Base-by-base conservation (phyloP, 2,113 vertebrate species). In the Aegithalos caudatus region DNA sequence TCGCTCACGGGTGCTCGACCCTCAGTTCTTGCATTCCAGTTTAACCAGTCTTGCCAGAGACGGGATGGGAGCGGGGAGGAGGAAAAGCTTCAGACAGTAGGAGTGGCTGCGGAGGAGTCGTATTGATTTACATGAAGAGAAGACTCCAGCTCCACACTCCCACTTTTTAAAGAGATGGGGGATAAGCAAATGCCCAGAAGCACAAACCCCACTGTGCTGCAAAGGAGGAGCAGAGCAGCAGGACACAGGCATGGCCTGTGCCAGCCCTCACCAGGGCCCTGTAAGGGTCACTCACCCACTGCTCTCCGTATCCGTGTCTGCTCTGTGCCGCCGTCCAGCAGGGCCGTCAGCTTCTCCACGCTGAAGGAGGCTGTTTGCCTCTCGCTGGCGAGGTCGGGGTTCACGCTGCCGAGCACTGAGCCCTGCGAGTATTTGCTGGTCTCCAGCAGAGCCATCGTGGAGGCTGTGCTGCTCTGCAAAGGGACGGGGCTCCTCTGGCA, bases 371-470 rank as follows among this genome's bases (percentile, higher is more conserved):
- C 86, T 1, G 21, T 28, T 8, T 40, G 31, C 35, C 98, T 96
- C 94, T 98, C 98, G 0, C 66, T 94, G 47, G 64, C 81, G 0
- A 98, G 96, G 94, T 98, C 98, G 0, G 98, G 97, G 56, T 98
- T 97, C 80, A 98, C 66, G 1, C 21, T 16, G n/a, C 73, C 29
- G 2, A 74, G 87, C 57, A 19, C 79, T 0, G 88, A 37, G 22
- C 94, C 91, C 51, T 50, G 38, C 1, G 21, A 10, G 12, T 74
- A 53, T 44, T 93, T 90, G 69, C 76, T 35, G n/a, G 92, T 77
- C 28, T 92, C 95, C 29, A 37, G 84, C 60, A 85, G 92, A 76
- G 77, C 74, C 98, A 98, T 98, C 57, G 29, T 57, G 45, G 50
- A 62, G 12, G n/a, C 35, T 54, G 57, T 1, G 8, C 35, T 60